These are phyloP conservation scores for Platalea minor DNA, from an alignment of 2,797 vertebrate species.

Conservation along the genomic window DNA sequence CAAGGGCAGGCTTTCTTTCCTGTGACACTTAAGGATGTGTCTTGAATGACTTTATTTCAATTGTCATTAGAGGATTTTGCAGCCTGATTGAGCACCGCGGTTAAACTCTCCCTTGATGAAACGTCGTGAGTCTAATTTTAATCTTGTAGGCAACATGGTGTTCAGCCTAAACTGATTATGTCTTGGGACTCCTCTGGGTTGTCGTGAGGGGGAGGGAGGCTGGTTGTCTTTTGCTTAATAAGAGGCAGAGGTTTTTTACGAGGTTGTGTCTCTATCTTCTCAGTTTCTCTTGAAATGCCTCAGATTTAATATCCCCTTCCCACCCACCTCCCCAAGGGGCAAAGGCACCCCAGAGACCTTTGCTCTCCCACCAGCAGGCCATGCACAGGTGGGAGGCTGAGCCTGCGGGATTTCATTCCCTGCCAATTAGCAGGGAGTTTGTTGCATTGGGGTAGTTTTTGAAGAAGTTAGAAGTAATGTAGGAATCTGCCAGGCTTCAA, in stretches of 20 bases:
- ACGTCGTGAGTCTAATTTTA: slow-evolving; percentile 63
- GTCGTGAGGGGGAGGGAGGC: background rate
- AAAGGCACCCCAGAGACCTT: background rate
- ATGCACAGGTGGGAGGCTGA: background rate
- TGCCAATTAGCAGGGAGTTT: background rate
- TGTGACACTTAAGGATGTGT: background rate
- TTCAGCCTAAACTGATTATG: slow-evolving; percentile 47
- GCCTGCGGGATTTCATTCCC: background rate
- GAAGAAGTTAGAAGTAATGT: background rate
- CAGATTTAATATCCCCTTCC: background rate
- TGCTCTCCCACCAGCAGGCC: background rate
- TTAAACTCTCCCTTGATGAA: slow-evolving; percentile 61
- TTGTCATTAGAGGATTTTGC: slow-evolving; percentile 33
- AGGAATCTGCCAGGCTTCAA: background rate
- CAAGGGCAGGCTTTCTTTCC: background rate
- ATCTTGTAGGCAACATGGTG: slow-evolving; percentile 30
- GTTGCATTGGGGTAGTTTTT: background rate
- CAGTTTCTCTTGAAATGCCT: background rate
- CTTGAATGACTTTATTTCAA: slow-evolving; percentile 58
- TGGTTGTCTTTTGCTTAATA: background rate
- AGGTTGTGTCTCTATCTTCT: background rate
- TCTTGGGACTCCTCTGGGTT: background rate
- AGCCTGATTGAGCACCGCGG: slow-evolving; percentile 56
- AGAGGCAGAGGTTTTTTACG: background rate
- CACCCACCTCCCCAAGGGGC: background rate